Evolutionary conservation across 2,888 invertebrate genomes (phyloP), one percentile per base, ranked within the genome.

Genomic region (Glaucopsyche alexis): DNA sequence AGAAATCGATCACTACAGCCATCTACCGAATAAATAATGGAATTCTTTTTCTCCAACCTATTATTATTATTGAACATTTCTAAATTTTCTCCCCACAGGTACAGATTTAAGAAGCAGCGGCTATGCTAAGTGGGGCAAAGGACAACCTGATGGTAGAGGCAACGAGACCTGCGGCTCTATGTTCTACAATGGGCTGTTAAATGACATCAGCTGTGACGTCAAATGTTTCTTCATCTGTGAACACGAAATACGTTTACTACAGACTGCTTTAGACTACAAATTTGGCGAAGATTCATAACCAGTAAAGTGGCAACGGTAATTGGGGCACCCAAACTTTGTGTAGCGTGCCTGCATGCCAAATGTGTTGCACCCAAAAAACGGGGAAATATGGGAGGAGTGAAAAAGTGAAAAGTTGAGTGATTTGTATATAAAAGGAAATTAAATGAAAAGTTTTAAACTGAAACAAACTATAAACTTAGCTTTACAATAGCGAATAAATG

Each of bases 161-260:
- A 78, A 78, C 0, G 87, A 89, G 75, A 76, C 73, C 2, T 91
- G 91, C 71, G 91, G 91, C 8, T 85, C 88, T 2, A 88, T 91
- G 87, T 88, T 85, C 77, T 87, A 83, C 81, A 81, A 82, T 49
- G 89, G 89, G 1, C 76, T 80, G 0, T 80, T 89, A 0, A 88
- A 90, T 73, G 89, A 88, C 75, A 80, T 90, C 16, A 78, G 77
- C 42, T 91, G 91, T 73, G 75, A 78, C 0, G 77, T 40, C 60
- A 60, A 72, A 42, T 81, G 84, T 76, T 86, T 86, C 80, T 91
- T 87, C 75, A 87, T 91, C 52, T 91, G 91, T 74, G 91, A 91
- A 79, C 87, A 86, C 72, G 89, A 90, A 49, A 80, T 85, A 67
- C 72, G 75, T 7, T 29, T 77, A 7, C 76, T 80, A 7, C 72